Evolutionary conservation across 1,140 invertebrate genomes (phyloP).

Genomic region (Drosophila kurseongensis): DNA sequence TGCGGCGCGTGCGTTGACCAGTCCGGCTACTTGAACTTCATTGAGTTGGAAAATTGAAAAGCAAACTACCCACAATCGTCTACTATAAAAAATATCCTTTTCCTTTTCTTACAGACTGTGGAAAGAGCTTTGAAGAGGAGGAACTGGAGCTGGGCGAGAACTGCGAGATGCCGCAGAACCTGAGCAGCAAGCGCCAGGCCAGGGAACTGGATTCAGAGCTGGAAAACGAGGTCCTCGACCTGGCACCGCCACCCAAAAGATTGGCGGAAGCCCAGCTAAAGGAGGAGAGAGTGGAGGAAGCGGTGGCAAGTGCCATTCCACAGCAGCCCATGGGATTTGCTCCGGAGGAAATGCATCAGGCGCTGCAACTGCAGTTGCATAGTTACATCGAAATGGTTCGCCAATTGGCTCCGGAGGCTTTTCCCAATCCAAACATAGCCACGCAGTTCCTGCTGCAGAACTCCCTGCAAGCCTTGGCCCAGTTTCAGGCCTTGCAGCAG

Average conservation of each 20-base stretch:
- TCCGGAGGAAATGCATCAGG: constrained; percentile 77
- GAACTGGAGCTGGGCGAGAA: constrained; percentile 47
- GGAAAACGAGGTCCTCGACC: constrained; percentile 68
- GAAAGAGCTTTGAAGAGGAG: constrained; percentile 65
- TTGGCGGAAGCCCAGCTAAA: constrained; percentile 24
- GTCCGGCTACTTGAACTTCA: constrained; percentile 75
- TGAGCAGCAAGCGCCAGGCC: constrained; percentile 72
- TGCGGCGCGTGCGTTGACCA: constrained; percentile 55
- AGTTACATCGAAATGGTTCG: constrained; percentile 83
- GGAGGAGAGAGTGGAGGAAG: constrained; percentile 5
- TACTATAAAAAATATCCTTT: constrained; percentile 40
- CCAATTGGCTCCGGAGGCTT: constrained; percentile 67
- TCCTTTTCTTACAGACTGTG: constrained; percentile 63
- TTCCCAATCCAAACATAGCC: constrained; percentile 72
- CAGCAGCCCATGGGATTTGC: constrained; percentile 53
- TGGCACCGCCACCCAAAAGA: constrained; percentile 68
- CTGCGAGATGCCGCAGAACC: constrained; percentile 64
- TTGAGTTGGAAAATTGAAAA: constrained; percentile 84
- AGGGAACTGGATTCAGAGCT: constrained; percentile 48
- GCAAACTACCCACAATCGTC: constrained; percentile 51
- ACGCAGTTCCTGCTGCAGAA: constrained; percentile 80
- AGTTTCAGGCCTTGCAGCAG: constrained; percentile 92
- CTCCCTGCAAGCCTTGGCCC: constrained; percentile 89
- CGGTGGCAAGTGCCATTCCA: constrained; percentile 5
- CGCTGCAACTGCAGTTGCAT: constrained; percentile 79